These are phyloP conservation scores for Drosophila gaucha DNA, from an alignment of 2,888 invertebrate species.

Conservation along the genomic window DNA sequence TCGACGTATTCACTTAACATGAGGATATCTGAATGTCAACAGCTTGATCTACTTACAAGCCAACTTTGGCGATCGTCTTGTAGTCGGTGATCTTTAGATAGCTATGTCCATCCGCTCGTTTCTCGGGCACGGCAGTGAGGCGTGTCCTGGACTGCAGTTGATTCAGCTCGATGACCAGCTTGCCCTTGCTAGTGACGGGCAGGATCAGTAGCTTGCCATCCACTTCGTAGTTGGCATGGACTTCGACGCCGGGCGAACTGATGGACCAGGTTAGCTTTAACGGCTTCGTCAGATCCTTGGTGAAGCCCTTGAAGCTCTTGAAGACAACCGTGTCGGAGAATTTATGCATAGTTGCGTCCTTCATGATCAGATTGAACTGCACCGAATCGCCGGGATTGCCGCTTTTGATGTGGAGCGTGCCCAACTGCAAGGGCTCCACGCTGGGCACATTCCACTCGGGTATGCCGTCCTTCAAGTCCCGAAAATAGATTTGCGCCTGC, in stretches of 20 bases:
- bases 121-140: conserved; percentile 36
- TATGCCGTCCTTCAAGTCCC: conserved; percentile 44
- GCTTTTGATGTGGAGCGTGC: conserved; percentile 47
- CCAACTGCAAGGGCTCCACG: conserved; percentile 56
- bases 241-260: conserved; percentile 25
- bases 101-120: conserved; percentile 56
- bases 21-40: not conserved
- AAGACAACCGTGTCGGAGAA: conserved; percentile 36
- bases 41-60: conserved; percentile 48
- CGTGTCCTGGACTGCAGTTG: conserved; percentile 37
- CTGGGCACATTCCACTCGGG: conserved; percentile 43
- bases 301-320: conserved; percentile 62
- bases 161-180: conserved; percentile 40
- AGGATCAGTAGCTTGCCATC: conserved; percentile 67
- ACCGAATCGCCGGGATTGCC: conserved; percentile 48
- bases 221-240: conserved; percentile 66
- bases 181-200: conserved; percentile 67
- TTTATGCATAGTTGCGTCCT: conserved; percentile 53
- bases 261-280: conserved; percentile 45
- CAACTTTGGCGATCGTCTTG: conserved; percentile 45
- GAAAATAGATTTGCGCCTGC: conserved; percentile 45
- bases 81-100: conserved; percentile 56
- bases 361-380: conserved; percentile 61
- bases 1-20: not conserved
- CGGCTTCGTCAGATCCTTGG: conserved; percentile 56